Evolutionary conservation across 2,797 vertebrate species (phyloP).

Genomic region (Lutra lutra): DNA sequence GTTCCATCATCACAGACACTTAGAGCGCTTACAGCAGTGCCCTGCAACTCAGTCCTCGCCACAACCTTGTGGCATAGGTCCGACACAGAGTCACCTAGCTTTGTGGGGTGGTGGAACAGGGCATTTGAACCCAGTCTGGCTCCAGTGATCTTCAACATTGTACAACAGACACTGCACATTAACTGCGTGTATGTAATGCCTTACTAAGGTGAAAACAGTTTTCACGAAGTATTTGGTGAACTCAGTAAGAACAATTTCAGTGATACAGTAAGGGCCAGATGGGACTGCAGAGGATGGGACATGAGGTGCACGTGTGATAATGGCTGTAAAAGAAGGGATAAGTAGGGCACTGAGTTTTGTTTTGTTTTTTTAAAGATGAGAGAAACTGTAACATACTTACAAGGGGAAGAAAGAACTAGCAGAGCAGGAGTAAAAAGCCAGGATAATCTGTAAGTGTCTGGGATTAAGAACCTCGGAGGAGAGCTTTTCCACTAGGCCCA

Average conservation of each 20-base stretch:
- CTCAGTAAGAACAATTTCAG: not conserved
- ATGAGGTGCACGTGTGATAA: not conserved
- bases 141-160: not conserved
- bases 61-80: not conserved
- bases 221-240: not conserved
- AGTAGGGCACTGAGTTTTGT: not conserved
- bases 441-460: not conserved
- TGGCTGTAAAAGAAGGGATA: not conserved
- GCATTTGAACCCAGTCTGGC: not conserved
- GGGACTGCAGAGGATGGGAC: not conserved
- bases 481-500: not conserved
- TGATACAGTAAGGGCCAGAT: not conserved
- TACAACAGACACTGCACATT: not conserved
- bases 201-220: not conserved
- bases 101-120: not conserved
- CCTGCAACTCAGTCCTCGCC: not conserved
- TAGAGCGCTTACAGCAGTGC: not conserved
- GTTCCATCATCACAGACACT: not conserved
- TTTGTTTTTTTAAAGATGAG: not conserved
- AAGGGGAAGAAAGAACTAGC: not conserved
- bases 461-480: not conserved
- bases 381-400: not conserved
- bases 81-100: not conserved
- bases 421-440: not conserved
- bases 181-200: not conserved